Percentiles rank a stretch among this genome's conserved stretches.
phyloP scores from a whole-genome alignment of 2,888 invertebrate species.

The Rhingia campestris region DNA sequence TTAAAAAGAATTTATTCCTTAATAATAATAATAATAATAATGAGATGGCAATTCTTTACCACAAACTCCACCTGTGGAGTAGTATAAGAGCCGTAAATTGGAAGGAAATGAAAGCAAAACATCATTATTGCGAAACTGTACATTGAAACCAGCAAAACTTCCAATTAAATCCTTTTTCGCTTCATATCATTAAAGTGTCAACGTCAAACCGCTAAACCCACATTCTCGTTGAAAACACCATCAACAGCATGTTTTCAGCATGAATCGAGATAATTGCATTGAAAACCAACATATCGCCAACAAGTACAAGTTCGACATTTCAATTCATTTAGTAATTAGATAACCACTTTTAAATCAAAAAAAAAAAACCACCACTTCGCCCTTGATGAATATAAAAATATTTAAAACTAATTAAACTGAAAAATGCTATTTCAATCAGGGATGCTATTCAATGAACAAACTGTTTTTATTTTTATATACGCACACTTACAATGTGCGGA shows the following conservation, averaged over 20 bases:
- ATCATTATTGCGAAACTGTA: not conserved
- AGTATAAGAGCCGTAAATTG: too few relatives aligned
- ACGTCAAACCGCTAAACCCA: slow-evolving; percentile 18
- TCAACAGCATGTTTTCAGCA: slow-evolving; percentile 52
- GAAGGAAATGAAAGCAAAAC: not conserved
- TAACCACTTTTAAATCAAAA: slow-evolving; percentile 10
- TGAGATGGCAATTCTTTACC: too few relatives aligned
- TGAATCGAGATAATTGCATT: slow-evolving; percentile 63
- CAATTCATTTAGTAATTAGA: not conserved
- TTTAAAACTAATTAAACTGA: slow-evolving; percentile 67
- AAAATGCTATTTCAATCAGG: slow-evolving; percentile 57
- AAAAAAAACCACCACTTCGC: not conserved
- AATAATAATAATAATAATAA: too few relatives aligned
- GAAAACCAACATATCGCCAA: slow-evolving; percentile 13
- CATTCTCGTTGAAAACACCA: slow-evolving; percentile 37
- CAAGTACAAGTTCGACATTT: slow-evolving; percentile 17
- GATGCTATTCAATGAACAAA: slow-evolving; percentile 39
- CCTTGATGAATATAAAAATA: slow-evolving; percentile 29
- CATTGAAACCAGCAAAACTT: not conserved
- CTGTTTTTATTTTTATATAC: not conserved
- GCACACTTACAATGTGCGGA: not conserved
- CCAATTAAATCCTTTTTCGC: not conserved
- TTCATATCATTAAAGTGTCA: not conserved
- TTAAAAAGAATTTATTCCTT: too few relatives aligned
- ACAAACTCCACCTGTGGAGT: too few relatives aligned